Evolutionary conservation across 2,797 vertebrate genomes (phyloP).

Genomic region (Anguilla pacifica): DNA sequence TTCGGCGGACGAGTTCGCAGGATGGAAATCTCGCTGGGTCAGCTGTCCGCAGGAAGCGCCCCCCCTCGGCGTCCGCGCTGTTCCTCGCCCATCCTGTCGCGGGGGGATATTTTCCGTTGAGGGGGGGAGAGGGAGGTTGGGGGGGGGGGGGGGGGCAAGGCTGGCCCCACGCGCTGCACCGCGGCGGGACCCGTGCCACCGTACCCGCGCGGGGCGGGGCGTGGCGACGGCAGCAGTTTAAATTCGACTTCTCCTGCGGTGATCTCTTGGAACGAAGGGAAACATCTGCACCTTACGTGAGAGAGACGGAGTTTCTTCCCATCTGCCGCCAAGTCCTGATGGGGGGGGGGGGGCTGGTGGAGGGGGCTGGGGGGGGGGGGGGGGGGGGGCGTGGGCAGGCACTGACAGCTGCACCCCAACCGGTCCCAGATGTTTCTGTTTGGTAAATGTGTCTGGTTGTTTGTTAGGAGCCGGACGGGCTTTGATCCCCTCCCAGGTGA

Average conservation of each 20-base stretch:
- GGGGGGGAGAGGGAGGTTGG: no score
- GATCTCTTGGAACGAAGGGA: slow-evolving; percentile 47
- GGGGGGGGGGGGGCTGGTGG: slow-evolving; percentile 44
- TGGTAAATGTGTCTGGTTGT: slow-evolving; percentile 66
- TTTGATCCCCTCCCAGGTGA: slow-evolving; percentile 64
- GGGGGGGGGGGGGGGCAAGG: no score
- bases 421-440: slow-evolving; percentile 73
- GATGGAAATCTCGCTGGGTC: not conserved
- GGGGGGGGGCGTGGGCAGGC: slow-evolving; percentile 62
- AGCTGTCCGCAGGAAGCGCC: not conserved
- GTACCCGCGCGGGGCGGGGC: slow-evolving; percentile 59
- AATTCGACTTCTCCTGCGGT: slow-evolving; percentile 60
- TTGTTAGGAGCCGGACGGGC: slow-evolving; percentile 68
- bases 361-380: slow-evolving; percentile 46
- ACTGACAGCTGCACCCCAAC: slow-evolving; percentile 68
- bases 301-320: slow-evolving; percentile 61
- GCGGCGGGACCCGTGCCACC: slow-evolving; percentile 33
- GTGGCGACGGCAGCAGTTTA: slow-evolving; percentile 55
- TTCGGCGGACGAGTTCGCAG: not conserved
- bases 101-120: not conserved
- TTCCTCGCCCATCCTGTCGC: not conserved
- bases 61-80: not conserved
- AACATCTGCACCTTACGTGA: slow-evolving; percentile 75
- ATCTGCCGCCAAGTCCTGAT: slow-evolving; percentile 68
- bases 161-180: not conserved